Base-by-base conservation (phyloP, 1,140 invertebrate genomes). In the Listronotus bonariensis region DNA sequence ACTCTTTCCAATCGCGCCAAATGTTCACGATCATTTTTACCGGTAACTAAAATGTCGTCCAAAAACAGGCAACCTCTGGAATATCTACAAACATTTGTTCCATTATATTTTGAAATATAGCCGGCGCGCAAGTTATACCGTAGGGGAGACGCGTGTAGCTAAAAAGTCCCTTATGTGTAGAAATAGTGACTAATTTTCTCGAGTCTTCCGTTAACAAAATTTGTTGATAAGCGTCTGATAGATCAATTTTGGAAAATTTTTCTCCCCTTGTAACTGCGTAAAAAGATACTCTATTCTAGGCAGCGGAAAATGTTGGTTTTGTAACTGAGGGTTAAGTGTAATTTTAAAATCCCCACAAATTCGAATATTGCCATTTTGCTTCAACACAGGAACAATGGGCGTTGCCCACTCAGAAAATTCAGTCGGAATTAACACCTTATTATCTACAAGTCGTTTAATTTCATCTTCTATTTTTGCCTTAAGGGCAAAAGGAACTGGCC, bases 321-420 rank as follows among this genome's bases (percentile, higher is more conserved):
- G 38, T 18, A 73, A 56, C 15, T 57, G 10, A n/a, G 61, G 64
- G 68, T 72, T 71, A 36, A 72, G 15, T 15, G 68, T 72, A 18
- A 71, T 46, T 46, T 66, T 71, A 49, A 71, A 81, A 69, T 81
- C 78, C 6, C 68, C 77, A 68, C 73, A 82, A 10, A 82, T 56
- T n/a, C 79, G 65, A 42, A 80, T 58, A 2, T 60, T 64, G 9
- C 74, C 74, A 62, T 78, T 67, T n/a, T n/a, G n/a, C n/a, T n/a
- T n/a, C n/a, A 76, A 63, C 1, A 80, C 74, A 5, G 75, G 71
- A 0, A 82, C 32, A 31, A 36, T 15, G 7, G 51, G 31, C 10
- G 51, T 53, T 12, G 18, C 51, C 31, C 36, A 40, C 31, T 41
- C 17, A 14, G 14, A 31, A 20, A 48, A 48, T 15, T 48, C 31